Percentiles rank a stretch among this genome's conserved stretches.
Evolutionary conservation across 1,140 invertebrate genomes (phyloP).

Genomic region (Bombus waltoni): DNA sequence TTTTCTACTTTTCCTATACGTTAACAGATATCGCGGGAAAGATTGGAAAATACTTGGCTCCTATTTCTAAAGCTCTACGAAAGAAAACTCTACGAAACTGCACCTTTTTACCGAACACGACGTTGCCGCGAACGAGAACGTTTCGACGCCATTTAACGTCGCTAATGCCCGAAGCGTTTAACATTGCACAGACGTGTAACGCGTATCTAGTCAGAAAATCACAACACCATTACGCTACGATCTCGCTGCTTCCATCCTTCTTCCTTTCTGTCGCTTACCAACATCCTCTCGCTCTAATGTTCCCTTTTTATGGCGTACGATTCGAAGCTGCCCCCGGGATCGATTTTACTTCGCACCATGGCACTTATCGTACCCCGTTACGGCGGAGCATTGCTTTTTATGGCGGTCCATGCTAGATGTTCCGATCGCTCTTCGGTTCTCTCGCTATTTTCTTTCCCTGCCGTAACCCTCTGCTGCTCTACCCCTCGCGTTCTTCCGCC

Average conservation of each 20-base stretch:
- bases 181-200: slow-evolving; percentile 63
- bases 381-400: slow-evolving; percentile 76
- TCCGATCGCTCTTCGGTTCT: slow-evolving; percentile 59
- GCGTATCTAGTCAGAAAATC: slow-evolving; percentile 77
- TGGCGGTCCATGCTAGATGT: slow-evolving; percentile 64
- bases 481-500: background rate
- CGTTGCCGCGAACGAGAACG: background rate
- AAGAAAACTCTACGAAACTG: background rate
- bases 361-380: slow-evolving; percentile 76
- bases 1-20: background rate
- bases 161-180: slow-evolving; percentile 77
- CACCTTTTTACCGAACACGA: background rate
- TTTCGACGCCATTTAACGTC: slow-evolving; percentile 15
- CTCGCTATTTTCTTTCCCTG: slow-evolving; percentile 9
- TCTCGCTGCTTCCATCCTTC: slow-evolving; percentile 39
- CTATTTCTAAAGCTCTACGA: background rate
- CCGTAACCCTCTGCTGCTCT: background rate
- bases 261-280: slow-evolving; percentile 15
- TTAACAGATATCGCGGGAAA: background rate
- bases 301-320: slow-evolving; percentile 80
- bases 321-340: slow-evolving; percentile 76
- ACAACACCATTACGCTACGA: slow-evolving; percentile 77
- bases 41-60: background rate
- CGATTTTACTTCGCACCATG: slow-evolving; percentile 77
- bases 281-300: slow-evolving; percentile 70